phyloP scores from a whole-genome alignment of 2,888 invertebrate species.

The Phragmatobia fuliginosa region DNA sequence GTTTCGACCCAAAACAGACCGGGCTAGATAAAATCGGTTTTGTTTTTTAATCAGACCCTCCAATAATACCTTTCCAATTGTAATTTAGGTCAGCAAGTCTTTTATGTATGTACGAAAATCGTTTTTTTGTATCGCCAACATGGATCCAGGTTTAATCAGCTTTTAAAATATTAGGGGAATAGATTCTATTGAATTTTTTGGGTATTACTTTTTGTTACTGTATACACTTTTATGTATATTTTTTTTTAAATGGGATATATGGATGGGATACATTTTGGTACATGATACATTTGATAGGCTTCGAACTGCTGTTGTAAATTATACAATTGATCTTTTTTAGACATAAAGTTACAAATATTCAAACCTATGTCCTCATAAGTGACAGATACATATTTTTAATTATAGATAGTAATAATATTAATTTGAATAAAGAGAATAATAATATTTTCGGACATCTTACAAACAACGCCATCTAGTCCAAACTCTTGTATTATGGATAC shows the following conservation, averaged over 20 bases:
- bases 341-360: neutral
- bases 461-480: no score
- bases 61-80: neutral
- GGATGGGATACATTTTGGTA: no score
- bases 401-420: no score
- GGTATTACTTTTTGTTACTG: neutral
- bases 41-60: slow-evolving; percentile 3
- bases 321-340: neutral
- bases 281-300: neutral
- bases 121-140: neutral
- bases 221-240: no score
- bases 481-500: no score
- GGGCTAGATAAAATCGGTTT: neutral
- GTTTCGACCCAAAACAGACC: neutral
- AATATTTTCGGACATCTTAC: no score
- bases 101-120: neutral
- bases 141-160: neutral
- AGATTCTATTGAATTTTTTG: neutral
- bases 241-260: no score
- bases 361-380: neutral
- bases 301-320: neutral
- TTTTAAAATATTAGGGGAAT: neutral
- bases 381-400: no score
- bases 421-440: no score
- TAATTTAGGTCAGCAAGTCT: neutral